These are phyloP conservation scores for Syrrhaptes paradoxus DNA, from an alignment of 2,113 vertebrate genomes.

Conservation along the genomic window DNA sequence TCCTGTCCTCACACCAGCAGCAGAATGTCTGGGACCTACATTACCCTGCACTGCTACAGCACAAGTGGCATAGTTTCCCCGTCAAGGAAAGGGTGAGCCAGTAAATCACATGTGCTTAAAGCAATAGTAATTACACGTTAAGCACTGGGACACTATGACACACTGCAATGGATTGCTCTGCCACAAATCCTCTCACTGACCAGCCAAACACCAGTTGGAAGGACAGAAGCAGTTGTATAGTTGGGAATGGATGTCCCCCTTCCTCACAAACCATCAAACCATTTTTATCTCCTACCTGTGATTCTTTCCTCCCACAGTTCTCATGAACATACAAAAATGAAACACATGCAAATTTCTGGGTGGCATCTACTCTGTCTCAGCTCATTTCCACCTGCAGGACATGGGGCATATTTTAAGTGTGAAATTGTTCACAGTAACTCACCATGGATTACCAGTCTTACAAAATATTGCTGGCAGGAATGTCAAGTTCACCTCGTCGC, in stretches of 20 bases:
- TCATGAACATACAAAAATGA: not conserved
- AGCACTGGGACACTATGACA: fast-evolving
- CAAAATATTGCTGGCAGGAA: not conserved
- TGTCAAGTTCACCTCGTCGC: fast-evolving
- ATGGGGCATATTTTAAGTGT: not conserved
- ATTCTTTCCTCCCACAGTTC: not conserved
- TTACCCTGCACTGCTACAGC: not conserved
- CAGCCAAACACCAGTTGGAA: not conserved
- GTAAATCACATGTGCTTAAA: not conserved
- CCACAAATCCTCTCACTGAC: not conserved
- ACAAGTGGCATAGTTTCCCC: not conserved
- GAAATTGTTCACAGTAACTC: not conserved
- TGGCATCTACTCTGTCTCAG: not conserved
- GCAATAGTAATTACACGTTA: not conserved
- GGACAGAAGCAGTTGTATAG: not conserved
- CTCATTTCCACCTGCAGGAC: not conserved
- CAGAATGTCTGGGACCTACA: fast-evolving
- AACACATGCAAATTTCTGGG: not conserved
- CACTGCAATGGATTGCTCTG: not conserved
- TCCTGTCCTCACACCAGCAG: not conserved
- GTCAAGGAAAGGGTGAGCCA: not conserved
- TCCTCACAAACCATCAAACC: not conserved
- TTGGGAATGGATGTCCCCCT: not conserved
- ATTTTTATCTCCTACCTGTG: not conserved
- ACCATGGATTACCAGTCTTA: not conserved